A percentile compares a stretch with the other conserved stretches of the same genome.
Evolutionary conservation across 2,888 invertebrate genomes (phyloP).

Genomic region (Aelia acuminata): DNA sequence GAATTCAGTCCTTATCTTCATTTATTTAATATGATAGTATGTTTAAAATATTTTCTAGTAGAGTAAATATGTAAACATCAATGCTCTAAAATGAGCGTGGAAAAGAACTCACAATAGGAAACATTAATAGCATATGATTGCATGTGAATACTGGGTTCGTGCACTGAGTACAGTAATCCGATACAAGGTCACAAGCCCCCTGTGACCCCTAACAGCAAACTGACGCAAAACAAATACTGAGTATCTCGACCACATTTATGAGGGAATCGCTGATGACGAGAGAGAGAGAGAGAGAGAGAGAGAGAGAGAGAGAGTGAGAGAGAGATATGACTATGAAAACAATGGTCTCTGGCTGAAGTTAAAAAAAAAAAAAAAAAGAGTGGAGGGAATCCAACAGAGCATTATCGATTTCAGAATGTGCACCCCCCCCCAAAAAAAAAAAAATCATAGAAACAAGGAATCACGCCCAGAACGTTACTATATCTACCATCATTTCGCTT

Average conservation of each 20-base stretch:
- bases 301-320: neutral
- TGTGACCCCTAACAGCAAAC: neutral
- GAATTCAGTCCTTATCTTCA: no score
- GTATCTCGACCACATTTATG: neutral
- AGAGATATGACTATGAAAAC: neutral
- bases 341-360: neutral
- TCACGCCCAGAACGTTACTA: neutral
- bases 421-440: no score
- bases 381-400: neutral
- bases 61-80: neutral
- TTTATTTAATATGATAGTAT: no score
- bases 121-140: conserved; percentile 16
- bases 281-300: neutral
- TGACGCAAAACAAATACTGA: neutral
- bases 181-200: neutral
- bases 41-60: no score
- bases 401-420: neutral
- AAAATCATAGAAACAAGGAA: no score
- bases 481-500: neutral
- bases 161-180: neutral
- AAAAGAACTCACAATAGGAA: neutral
- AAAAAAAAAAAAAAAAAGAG: neutral
- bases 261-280: neutral
- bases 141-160: neutral
- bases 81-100: neutral